A percentile compares a stretch with the other conserved stretches of the same genome.
Conservation (phyloP, 2,113 vertebrate species). For the Anoplopoma fimbria region DNA sequence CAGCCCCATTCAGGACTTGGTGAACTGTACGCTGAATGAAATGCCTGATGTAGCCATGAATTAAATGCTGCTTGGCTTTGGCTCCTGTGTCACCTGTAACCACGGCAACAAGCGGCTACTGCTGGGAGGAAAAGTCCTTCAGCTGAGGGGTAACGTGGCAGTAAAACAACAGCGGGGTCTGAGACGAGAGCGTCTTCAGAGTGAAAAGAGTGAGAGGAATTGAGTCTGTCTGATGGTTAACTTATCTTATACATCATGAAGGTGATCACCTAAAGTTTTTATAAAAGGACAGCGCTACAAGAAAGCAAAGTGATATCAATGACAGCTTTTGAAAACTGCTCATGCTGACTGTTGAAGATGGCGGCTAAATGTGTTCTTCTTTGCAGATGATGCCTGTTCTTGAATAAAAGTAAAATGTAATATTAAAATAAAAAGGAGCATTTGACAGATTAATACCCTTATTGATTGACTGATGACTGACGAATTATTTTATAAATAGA, state of each 20-base stretch:
- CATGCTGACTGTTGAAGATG: not conserved
- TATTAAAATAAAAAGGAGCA: not conserved
- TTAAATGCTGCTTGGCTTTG: slow-evolving; percentile 25
- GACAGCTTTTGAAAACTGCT: not conserved
- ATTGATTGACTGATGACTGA: not conserved
- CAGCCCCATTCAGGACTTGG: not conserved
- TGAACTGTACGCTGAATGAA: slow-evolving; percentile 2
- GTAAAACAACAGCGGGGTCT: slow-evolving; percentile 12
- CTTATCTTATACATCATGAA: not conserved
- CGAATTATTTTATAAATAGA: too few species aligned
- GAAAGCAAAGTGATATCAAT: too few species aligned
- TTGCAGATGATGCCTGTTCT: not conserved
- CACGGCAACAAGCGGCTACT: slow-evolving; percentile 44
- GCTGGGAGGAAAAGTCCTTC: slow-evolving; percentile 22
- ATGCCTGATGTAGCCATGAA: not conserved
- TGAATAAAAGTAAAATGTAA: not conserved
- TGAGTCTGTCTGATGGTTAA: not conserved
- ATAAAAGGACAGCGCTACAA: too few species aligned
- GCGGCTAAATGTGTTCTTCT: not conserved
- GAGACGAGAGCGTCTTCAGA: not conserved
- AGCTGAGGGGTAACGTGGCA: slow-evolving; percentile 3
- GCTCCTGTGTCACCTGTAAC: slow-evolving; percentile 41
- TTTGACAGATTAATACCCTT: not conserved
- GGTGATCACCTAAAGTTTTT: not conserved
- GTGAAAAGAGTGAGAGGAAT: not conserved